A percentile compares a stretch with the other conserved stretches of the same genome.
Evolutionary conservation across 2,113 vertebrate genomes (phyloP).

Genomic region (Oreochromis spilurus): DNA sequence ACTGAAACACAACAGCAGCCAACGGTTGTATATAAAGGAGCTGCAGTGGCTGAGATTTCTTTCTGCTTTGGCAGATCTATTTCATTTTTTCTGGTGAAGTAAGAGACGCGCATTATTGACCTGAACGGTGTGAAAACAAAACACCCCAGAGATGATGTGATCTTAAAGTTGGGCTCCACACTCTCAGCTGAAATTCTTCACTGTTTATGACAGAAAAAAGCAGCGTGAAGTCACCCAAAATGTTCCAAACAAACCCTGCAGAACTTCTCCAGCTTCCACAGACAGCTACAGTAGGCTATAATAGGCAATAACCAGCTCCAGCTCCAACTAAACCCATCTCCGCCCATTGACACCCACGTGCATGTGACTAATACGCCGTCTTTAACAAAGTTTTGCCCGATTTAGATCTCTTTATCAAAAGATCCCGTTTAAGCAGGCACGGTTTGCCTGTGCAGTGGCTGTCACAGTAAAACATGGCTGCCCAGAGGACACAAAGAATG

Average conservation of each 20-base stretch:
- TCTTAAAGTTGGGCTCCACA: neutral
- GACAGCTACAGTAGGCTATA: neutral
- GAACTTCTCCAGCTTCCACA: neutral
- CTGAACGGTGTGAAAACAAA: neutral
- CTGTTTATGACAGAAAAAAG: neutral
- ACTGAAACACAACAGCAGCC: constrained; percentile 10
- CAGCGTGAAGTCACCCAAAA: neutral
- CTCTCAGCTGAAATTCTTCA: neutral
- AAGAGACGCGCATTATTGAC: neutral
- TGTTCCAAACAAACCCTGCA: neutral
- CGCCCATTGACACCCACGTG: neutral
- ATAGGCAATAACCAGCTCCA: neutral
- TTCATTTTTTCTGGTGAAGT: neutral
- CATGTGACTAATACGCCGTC: neutral
- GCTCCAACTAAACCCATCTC: neutral
- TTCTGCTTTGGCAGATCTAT: neutral
- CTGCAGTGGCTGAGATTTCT: neutral
- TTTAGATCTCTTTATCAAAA: neutral
- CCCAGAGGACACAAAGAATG: neutral
- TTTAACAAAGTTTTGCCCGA: neutral
- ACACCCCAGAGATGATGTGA: neutral
- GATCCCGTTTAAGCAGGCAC: neutral
- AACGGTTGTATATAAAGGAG: neutral
- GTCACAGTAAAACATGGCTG: neutral
- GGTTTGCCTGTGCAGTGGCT: neutral